Evolutionary conservation across 2,888 invertebrate genomes (phyloP), one percentile per base, ranked within the genome.

Genomic region (Rhogogaster chlorosoma): DNA sequence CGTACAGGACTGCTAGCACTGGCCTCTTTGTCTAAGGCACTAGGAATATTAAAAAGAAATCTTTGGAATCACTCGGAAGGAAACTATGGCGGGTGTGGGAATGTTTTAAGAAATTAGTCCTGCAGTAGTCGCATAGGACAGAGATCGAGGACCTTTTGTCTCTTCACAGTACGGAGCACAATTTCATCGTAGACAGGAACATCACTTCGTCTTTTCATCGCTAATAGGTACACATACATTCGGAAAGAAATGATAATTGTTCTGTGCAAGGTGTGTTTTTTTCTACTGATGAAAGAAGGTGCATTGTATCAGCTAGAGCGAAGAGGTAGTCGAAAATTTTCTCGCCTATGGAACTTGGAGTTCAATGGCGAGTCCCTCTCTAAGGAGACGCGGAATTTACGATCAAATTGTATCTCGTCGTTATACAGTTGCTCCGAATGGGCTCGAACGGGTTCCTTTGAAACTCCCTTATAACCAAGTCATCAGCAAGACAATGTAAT

Each of bases 401-500:
- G 80, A 80, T 38, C n/a, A 61, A 80, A 61, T 84, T 45, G 84
- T 70, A 84, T 61, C 10, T 26, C 32, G 57, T 73, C 53, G 73
- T 73, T 73, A 84, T 70, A 42, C 70, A 82, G 82, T 82, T 42
- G 29, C 70, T 67, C 15, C 49, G 61, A 80, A 80, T 26, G 38
- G 67, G 45, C 10, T 67, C 18, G 83, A 67, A 64, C 45, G 49
- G 64, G 67, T 29, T 83, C 83, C 83, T 64, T 67, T 45, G 67
- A 29, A 83, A 83, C 83, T 45, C 67, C 83, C 67, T 83, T 67
- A 83, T 67, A 83, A 80, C 57, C 71, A 42, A 71, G 85, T 85
- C 83, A 83, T 87, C 84, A 85, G 85, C 86, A 83, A 73, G 57
- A 85, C 90, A 90, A 91, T 91, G 91, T 92, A 91, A 92, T 92